Evolutionary conservation across 1,140 invertebrate species (phyloP).

Genomic region (Ceratina australensis): DNA sequence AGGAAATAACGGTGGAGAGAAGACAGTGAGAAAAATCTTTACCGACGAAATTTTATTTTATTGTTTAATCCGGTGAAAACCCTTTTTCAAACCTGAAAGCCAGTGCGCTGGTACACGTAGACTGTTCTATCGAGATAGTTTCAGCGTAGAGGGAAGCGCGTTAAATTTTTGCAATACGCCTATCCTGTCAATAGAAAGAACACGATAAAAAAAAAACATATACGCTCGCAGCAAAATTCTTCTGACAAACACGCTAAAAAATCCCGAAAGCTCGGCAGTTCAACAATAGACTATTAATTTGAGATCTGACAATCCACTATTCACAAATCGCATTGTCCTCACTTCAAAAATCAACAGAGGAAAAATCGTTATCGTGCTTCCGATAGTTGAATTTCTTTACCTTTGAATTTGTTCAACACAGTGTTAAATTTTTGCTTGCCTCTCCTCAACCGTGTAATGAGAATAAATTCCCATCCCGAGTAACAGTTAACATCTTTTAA

Average conservation of each 20-base stretch:
- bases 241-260: neutral
- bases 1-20: neutral
- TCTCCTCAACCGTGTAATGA: neutral
- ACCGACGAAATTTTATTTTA: slow-evolving; percentile 18
- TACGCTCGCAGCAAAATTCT: neutral
- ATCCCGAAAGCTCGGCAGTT: neutral
- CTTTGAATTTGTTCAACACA: neutral
- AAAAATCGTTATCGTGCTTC: neutral
- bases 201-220: neutral
- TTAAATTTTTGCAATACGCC: slow-evolving; percentile 3
- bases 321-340: slow-evolving; percentile 1
- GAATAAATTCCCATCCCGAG: neutral
- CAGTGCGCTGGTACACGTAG: no score
- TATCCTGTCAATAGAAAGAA: neutral
- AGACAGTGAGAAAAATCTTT: neutral
- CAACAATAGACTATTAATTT: slow-evolving; percentile 9
- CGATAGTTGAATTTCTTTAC: neutral
- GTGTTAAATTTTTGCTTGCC: neutral
- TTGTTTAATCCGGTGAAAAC: slow-evolving; percentile 14
- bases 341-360: neutral
- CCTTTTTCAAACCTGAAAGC: neutral
- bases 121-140: neutral
- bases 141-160: neutral
- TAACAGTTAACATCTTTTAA: neutral
- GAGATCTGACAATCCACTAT: slow-evolving; percentile 14